These are phyloP conservation scores for Strigamia crassipes DNA, from an alignment of 2,888 invertebrate species.

Conservation along the genomic window DNA sequence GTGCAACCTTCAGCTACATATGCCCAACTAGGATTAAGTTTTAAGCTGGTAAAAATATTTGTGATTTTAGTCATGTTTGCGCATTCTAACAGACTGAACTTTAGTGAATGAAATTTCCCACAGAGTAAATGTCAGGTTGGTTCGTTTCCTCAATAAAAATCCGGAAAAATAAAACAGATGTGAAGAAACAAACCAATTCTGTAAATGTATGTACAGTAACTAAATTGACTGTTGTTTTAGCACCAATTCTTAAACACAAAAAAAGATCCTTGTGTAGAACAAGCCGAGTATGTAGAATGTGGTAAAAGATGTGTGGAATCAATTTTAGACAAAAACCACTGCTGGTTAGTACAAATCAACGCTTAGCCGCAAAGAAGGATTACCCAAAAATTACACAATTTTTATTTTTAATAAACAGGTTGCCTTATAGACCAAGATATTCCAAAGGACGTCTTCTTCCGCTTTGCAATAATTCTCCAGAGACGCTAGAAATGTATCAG, in stretches of 20 bases:
- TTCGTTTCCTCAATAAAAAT: no score
- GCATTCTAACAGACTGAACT: no score
- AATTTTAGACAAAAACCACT: neutral
- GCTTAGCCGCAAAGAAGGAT: no score
- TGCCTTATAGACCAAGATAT: neutral
- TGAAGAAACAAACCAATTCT: no score
- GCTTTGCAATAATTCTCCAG: neutral
- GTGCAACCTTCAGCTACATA: no score
- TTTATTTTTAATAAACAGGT: neutral
- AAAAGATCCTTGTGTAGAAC: neutral
- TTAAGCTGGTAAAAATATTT: no score
- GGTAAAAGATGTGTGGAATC: neutral
- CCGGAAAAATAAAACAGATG: no score
- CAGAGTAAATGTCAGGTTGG: no score
- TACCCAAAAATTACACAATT: neutral
- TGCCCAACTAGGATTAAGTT: no score
- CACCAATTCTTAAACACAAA: neutral
- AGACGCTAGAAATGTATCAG: neutral
- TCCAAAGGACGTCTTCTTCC: neutral
- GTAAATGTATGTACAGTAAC: no score
- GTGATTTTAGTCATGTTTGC: no score
- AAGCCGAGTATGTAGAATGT: neutral
- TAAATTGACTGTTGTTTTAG: neutral
- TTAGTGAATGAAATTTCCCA: no score
- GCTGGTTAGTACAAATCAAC: neutral